Conservation (phyloP, 2,888 invertebrate species). For the Agrochola circellaris region DNA sequence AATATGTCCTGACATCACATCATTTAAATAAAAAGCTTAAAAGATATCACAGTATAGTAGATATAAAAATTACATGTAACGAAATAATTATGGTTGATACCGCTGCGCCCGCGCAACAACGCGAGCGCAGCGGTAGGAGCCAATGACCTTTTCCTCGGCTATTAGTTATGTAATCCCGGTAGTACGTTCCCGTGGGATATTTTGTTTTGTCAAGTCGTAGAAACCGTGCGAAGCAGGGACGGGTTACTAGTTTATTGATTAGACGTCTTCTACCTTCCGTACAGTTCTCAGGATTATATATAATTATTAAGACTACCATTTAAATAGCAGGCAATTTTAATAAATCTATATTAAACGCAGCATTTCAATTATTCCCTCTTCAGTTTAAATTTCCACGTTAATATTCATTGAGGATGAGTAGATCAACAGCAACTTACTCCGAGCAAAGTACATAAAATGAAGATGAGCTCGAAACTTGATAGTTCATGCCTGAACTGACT, state of each 20-base stretch:
- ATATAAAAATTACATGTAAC: too few species aligned
- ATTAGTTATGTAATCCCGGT: too few species aligned
- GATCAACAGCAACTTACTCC: neutral
- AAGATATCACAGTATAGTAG: too few species aligned
- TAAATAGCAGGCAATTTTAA: neutral
- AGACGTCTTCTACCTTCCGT: neutral
- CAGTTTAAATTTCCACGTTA: conserved; percentile 1
- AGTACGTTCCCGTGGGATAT: too few species aligned
- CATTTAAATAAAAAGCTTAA: too few species aligned
- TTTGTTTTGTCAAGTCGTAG: neutral
- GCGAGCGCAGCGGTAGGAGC: too few species aligned
- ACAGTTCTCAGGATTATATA: conserved; percentile 2
- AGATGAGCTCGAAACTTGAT: conserved; percentile 22
- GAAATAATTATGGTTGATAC: too few species aligned
- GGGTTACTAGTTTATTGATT: neutral
- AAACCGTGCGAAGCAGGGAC: neutral
- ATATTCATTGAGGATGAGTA: conserved; percentile 4
- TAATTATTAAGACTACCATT: neutral
- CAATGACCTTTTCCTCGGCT: too few species aligned
- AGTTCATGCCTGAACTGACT: conserved; percentile 20
- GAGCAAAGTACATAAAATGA: conserved; percentile 26
- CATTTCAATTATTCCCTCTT: neutral
- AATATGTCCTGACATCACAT: too few species aligned
- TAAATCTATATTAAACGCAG: neutral
- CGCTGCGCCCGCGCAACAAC: too few species aligned